phyloP scores from a whole-genome alignment of 1,140 invertebrate species.

The Patella vulgata region DNA sequence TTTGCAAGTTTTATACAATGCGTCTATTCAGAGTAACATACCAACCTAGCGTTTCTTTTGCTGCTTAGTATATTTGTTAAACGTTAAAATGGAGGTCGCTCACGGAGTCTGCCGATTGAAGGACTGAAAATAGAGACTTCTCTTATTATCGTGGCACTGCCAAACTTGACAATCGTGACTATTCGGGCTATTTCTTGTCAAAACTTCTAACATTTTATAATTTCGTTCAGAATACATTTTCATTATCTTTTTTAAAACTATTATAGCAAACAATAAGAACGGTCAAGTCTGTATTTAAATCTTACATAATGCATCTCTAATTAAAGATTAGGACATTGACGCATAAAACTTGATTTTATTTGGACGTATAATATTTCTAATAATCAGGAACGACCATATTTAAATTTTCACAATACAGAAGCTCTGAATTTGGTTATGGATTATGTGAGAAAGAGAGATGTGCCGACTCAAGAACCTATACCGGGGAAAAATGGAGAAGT shows the following conservation, averaged over 20 bases:
- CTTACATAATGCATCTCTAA: no score
- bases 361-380: no score
- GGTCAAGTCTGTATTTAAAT: no score
- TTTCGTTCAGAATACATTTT: neutral
- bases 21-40: no score
- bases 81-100: neutral
- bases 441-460: constrained; percentile 31
- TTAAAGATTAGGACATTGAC: neutral
- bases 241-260: no score
- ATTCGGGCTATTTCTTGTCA: neutral
- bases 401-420: constrained; percentile 26
- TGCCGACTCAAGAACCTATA: constrained; percentile 36
- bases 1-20: no score
- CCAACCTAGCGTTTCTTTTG: no score
- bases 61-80: no score
- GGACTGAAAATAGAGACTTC: no score
- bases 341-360: neutral
- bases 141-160: no score
- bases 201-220: neutral
- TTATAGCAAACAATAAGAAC: no score
- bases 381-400: neutral
- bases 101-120: neutral
- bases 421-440: constrained; percentile 33
- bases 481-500: constrained; percentile 30
- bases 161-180: neutral